Evolutionary conservation across 2,888 invertebrate species (phyloP).

Genomic region (Drosophila merina): DNA sequence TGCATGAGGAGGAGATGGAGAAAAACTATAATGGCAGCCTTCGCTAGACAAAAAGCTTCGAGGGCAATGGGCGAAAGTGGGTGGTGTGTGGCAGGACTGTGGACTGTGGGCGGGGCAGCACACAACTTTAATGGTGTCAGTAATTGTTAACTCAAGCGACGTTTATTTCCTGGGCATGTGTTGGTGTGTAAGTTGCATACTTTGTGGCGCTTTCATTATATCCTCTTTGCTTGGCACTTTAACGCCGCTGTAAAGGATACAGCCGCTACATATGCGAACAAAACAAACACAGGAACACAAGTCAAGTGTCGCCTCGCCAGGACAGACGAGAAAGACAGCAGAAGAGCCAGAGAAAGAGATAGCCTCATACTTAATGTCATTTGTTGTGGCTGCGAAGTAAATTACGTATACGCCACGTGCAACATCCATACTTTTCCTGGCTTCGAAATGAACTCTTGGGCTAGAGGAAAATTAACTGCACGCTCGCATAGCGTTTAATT

Average conservation of each 20-base stretch:
- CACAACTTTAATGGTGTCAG: slow-evolving; percentile 80
- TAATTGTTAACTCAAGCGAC: slow-evolving; percentile 80
- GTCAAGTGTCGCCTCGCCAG: slow-evolving; percentile 67
- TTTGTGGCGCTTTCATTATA: slow-evolving; percentile 71
- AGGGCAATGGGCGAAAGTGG: slow-evolving; percentile 9
- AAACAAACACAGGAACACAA: slow-evolving; percentile 57
- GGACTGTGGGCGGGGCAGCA: slow-evolving; percentile 37
- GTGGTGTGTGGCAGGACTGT: not conserved
- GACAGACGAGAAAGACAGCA: too few species aligned
- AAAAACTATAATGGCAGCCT: slow-evolving; percentile 64
- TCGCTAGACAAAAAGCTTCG: slow-evolving; percentile 58
- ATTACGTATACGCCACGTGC: slow-evolving; percentile 69
- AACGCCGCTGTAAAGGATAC: slow-evolving; percentile 68
- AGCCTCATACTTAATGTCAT: slow-evolving; percentile 18
- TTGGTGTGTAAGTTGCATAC: slow-evolving; percentile 55
- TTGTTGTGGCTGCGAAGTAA: slow-evolving; percentile 55
- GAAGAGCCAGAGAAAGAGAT: not conserved
- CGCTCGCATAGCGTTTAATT: slow-evolving; percentile 63
- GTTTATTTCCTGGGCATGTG: slow-evolving; percentile 67
- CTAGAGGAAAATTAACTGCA: slow-evolving; percentile 58
- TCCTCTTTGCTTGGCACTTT: slow-evolving; percentile 69
- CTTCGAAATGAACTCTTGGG: slow-evolving; percentile 41
- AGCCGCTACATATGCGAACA: slow-evolving; percentile 38
- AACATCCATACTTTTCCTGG: slow-evolving; percentile 29
- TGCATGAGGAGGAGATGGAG: slow-evolving; percentile 16